A percentile compares a stretch with the other conserved stretches of the same genome.
phyloP scores from a whole-genome alignment of 2,888 invertebrate genomes.

The Apamea crenata region DNA sequence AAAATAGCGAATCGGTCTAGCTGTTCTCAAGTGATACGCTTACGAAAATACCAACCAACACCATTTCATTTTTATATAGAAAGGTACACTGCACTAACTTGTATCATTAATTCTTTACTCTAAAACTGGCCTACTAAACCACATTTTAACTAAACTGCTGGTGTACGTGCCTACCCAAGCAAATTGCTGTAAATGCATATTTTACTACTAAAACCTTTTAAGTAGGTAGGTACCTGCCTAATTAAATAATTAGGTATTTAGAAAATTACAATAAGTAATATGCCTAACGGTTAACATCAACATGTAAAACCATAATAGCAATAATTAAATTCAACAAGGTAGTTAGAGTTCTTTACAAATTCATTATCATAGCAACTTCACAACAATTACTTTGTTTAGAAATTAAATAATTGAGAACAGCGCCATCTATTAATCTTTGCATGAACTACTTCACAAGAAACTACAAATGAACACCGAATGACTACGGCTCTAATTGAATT shows the following conservation, averaged over 20 bases:
- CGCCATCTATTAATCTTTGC: slow-evolving; percentile 37
- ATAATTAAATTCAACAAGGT: slow-evolving; percentile 4
- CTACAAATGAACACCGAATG: accelerated
- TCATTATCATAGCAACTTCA: background rate
- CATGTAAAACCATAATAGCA: background rate
- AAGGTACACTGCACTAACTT: background rate
- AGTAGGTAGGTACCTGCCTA: background rate
- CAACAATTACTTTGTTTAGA: background rate
- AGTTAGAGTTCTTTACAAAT: background rate
- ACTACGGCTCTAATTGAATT: accelerated
- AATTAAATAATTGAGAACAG: background rate
- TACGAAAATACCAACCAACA: no score
- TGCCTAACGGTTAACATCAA: slow-evolving; percentile 1
- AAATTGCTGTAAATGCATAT: background rate
- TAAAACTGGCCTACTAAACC: slow-evolving; percentile 12
- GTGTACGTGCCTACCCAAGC: no score
- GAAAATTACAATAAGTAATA: slow-evolving; percentile 4
- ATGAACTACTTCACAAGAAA: background rate
- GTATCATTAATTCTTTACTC: background rate
- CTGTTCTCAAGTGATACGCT: no score
- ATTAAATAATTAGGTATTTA: background rate
- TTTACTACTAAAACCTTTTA: background rate
- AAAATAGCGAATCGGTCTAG: background rate
- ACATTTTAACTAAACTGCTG: slow-evolving; percentile 10
- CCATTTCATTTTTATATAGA: no score